A percentile compares a stretch with the other conserved stretches of the same genome.
phyloP scores from a whole-genome alignment of 2,113 vertebrate genomes.

The Anguilla rostrata region DNA sequence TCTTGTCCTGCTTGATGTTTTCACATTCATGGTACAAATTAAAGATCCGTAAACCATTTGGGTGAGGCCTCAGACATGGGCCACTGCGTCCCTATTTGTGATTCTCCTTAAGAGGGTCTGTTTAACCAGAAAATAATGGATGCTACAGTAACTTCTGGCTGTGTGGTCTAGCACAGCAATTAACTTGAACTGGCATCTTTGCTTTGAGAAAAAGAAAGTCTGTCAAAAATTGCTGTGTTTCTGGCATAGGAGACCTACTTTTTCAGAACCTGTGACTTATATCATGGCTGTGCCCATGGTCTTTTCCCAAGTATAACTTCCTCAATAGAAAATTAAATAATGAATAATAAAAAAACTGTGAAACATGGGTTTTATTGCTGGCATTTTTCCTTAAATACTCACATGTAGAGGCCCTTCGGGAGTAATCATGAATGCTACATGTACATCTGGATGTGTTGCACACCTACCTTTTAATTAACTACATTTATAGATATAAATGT shows the following conservation, averaged over 20 bases:
- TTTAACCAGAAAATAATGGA: not conserved
- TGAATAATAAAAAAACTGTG: not conserved
- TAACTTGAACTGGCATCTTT: not conserved
- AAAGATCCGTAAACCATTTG: conserved; percentile 15
- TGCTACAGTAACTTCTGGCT: not conserved
- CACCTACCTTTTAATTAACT: not conserved
- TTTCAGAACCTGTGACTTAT: not conserved
- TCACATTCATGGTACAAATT: conserved; percentile 23
- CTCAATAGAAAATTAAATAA: not conserved
- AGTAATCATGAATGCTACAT: not conserved
- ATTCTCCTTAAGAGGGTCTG: not conserved
- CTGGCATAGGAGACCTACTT: not conserved
- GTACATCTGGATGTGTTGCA: not conserved
- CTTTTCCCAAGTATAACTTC: not conserved
- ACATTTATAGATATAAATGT: not conserved
- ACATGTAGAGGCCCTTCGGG: not conserved
- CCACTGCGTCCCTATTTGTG: not conserved
- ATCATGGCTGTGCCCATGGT: not conserved
- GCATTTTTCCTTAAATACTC: not conserved
- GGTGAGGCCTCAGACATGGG: not conserved
- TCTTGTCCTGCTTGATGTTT: conserved; percentile 40
- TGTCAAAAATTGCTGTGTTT: not conserved
- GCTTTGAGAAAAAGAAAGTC: not conserved
- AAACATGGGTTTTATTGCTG: not conserved
- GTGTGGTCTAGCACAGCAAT: not conserved